Evolutionary conservation across 2,888 invertebrate genomes (phyloP).

Genomic region (Lobophora halterata): DNA sequence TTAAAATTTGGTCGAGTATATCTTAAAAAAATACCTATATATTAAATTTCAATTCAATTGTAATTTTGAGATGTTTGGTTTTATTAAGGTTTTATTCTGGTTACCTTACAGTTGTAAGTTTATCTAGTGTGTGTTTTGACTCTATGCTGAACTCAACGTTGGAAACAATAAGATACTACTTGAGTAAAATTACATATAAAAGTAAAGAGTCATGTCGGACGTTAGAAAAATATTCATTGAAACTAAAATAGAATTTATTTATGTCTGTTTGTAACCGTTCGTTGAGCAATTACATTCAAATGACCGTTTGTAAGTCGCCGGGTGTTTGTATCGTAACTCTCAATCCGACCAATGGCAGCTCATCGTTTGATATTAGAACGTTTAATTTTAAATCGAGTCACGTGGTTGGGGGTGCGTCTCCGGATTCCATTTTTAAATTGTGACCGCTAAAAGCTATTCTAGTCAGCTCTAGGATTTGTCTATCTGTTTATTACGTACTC

Average conservation of each 20-base stretch:
- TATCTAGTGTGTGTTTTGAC: too few relatives aligned
- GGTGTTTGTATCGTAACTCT: conserved; percentile 32
- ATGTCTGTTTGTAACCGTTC: conserved; percentile 7
- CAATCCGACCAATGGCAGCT: conserved; percentile 36
- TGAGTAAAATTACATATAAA: too few relatives aligned
- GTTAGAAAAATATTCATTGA: not conserved
- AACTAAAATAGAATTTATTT: conserved; percentile 3
- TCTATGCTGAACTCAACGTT: too few relatives aligned
- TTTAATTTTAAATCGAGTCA: conserved; percentile 42
- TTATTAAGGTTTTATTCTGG: too few relatives aligned
- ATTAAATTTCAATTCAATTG: too few relatives aligned
- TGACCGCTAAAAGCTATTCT: conserved; percentile 34
- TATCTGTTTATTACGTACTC: conserved; percentile 18
- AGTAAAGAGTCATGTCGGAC: too few relatives aligned
- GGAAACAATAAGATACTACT: too few relatives aligned
- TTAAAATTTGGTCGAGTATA: too few relatives aligned
- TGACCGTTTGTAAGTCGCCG: conserved; percentile 25
- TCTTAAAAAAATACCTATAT: too few relatives aligned
- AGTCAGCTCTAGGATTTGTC: conserved; percentile 25
- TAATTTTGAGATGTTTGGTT: too few relatives aligned
- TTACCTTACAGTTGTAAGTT: too few relatives aligned
- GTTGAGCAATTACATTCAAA: conserved; percentile 21
- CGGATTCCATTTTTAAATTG: conserved; percentile 29
- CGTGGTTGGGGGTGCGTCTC: conserved; percentile 55
- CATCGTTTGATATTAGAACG: conserved; percentile 36